phyloP scores from a whole-genome alignment of 2,888 invertebrate species.

The Augiades crinisus region DNA sequence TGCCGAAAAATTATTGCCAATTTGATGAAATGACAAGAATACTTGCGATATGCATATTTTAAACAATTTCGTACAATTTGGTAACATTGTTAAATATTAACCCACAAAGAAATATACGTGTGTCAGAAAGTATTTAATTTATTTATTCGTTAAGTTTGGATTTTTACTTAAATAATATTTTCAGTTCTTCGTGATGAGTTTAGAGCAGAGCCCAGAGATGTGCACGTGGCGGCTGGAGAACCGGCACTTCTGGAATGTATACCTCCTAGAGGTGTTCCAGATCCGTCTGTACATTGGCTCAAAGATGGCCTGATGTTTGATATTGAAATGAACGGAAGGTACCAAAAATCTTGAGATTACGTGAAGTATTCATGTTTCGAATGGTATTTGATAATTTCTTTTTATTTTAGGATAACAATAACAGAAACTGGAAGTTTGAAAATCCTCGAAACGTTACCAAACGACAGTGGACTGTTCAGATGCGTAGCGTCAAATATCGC shows the following conservation, averaged over 20 bases:
- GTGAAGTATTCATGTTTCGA: not conserved
- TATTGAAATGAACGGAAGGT: conserved; percentile 84
- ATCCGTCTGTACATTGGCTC: conserved; percentile 95
- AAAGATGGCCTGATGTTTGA: conserved; percentile 86
- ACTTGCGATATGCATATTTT: too few species aligned
- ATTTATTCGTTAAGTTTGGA: not conserved
- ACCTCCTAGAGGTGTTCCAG: conserved; percentile 97
- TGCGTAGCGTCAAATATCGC: conserved; percentile 96
- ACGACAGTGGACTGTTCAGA: conserved; percentile 95
- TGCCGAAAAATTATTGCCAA: too few species aligned
- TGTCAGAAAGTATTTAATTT: too few species aligned
- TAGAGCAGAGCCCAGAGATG: conserved; percentile 93
- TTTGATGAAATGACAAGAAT: too few species aligned
- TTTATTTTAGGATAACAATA: conserved; percentile 84
- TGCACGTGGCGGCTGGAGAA: conserved; percentile 96
- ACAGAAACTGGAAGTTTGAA: conserved; percentile 95
- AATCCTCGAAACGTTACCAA: conserved; percentile 93
- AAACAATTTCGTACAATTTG: too few species aligned
- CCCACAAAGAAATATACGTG: too few species aligned
- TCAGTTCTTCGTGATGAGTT: conserved; percentile 98
- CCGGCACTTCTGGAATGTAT: conserved; percentile 95
- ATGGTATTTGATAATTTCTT: not conserved
- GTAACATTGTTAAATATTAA: too few species aligned
- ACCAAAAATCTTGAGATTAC: conserved; percentile 28
- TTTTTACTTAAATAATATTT: conserved; percentile 33